phyloP scores from a whole-genome alignment of 2,113 vertebrate genomes.

The Cepphus grylle region DNA sequence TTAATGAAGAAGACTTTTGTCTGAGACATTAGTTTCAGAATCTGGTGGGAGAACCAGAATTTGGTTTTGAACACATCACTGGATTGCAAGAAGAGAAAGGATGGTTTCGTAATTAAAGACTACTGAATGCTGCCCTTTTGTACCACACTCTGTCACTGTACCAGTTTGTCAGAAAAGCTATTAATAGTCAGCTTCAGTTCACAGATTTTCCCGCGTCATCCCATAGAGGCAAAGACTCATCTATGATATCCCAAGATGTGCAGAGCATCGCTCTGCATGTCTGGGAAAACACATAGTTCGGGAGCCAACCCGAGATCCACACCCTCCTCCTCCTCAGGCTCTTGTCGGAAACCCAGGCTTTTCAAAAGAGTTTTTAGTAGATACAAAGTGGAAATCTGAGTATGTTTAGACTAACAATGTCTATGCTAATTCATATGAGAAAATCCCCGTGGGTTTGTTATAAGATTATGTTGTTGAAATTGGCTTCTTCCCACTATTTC shows the following conservation, averaged over 20 bases:
- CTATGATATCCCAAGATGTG: neutral
- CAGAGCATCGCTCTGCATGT: neutral
- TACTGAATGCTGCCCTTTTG: neutral
- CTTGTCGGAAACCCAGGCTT: neutral
- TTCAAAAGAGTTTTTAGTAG: neutral
- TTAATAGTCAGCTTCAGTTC: neutral
- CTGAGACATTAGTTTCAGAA: neutral
- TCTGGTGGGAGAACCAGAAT: neutral
- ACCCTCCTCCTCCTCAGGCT: neutral
- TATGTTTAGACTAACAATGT: conserved; percentile 6
- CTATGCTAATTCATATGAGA: neutral
- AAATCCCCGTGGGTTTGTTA: neutral
- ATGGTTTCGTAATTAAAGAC: neutral
- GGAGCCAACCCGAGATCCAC: neutral
- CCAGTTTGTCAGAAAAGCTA: neutral
- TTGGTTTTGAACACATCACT: neutral
- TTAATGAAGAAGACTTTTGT: neutral
- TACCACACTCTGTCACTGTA: neutral
- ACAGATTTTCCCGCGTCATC: neutral
- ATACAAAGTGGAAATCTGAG: conserved; percentile 6
- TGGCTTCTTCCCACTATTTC: conserved; percentile 26
- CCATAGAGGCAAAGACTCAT: neutral
- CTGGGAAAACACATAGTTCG: neutral
- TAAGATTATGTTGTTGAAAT: conserved; percentile 20
- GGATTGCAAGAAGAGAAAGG: neutral